A percentile compares a stretch with the other conserved stretches of the same genome.
phyloP scores from a whole-genome alignment of 2,888 invertebrate genomes.

The Oscheius myriophilus region DNA sequence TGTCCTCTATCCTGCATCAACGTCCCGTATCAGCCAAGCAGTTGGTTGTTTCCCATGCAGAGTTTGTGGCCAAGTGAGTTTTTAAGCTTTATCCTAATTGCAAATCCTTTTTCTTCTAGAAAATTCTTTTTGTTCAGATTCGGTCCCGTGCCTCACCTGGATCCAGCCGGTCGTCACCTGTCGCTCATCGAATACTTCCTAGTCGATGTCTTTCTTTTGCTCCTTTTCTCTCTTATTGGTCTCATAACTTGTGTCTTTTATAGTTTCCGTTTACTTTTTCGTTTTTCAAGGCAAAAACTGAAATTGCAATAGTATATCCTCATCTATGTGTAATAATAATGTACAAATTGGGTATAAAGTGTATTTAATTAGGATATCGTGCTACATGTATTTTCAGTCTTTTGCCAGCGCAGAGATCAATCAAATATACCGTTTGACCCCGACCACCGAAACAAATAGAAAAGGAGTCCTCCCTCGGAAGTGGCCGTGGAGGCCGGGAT shows the following conservation, averaged over 20 bases:
- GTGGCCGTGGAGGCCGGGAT: too few species aligned
- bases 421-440: too few species aligned
- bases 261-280: constrained; percentile 20
- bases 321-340: too few species aligned
- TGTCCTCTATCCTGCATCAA: constrained; percentile 1
- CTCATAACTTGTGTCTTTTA: neutral
- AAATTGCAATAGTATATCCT: neutral
- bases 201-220: constrained; percentile 3
- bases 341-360: too few species aligned
- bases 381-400: too few species aligned
- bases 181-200: constrained; percentile 31
- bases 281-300: constrained; percentile 15
- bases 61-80: constrained; percentile 23
- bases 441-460: too few species aligned
- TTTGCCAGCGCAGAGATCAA: too few species aligned
- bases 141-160: constrained; percentile 36
- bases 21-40: constrained; percentile 17
- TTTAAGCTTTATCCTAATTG: neutral
- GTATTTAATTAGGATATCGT: too few species aligned
- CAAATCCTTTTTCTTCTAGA: too few species aligned
- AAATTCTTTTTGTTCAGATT: constrained; percentile 14
- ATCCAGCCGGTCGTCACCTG: constrained; percentile 34
- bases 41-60: constrained; percentile 7
- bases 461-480: too few species aligned
- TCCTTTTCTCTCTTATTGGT: constrained; percentile 3